phyloP scores from a whole-genome alignment of 2,113 vertebrate species.

The Cyanoderma ruficeps region DNA sequence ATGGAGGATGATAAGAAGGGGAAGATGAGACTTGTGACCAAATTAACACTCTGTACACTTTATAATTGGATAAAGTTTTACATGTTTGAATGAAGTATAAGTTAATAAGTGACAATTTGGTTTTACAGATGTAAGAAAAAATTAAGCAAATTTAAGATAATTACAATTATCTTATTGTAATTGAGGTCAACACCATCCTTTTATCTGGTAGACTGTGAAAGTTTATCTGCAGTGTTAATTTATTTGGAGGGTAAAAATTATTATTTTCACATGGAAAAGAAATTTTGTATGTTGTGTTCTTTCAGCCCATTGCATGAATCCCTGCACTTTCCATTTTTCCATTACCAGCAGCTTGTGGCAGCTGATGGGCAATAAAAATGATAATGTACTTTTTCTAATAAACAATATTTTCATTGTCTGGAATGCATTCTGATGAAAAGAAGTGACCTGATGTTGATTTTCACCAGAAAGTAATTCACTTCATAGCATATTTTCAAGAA shows the following conservation, averaged over 20 bases:
- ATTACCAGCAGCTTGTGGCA: neutral
- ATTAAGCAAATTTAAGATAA: neutral
- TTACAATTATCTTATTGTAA: neutral
- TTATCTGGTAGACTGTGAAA: neutral
- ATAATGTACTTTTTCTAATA: neutral
- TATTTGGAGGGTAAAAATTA: neutral
- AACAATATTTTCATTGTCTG: neutral
- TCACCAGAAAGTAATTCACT: neutral
- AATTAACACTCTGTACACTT: accelerated
- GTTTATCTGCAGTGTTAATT: neutral
- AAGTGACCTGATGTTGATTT: neutral
- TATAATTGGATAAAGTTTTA: neutral
- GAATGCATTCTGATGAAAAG: neutral
- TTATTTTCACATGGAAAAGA: neutral
- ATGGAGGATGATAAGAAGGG: neutral
- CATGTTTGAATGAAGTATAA: neutral
- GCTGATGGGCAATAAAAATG: neutral
- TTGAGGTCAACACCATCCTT: neutral
- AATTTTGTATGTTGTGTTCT: neutral
- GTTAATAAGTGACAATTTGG: neutral
- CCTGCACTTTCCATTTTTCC: neutral
- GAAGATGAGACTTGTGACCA: neutral
- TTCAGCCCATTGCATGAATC: neutral
- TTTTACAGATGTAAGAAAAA: neutral
- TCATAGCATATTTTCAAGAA: neutral